Conservation (phyloP, 1,140 invertebrate genomes). For the Bilobella aurantiaca region DNA sequence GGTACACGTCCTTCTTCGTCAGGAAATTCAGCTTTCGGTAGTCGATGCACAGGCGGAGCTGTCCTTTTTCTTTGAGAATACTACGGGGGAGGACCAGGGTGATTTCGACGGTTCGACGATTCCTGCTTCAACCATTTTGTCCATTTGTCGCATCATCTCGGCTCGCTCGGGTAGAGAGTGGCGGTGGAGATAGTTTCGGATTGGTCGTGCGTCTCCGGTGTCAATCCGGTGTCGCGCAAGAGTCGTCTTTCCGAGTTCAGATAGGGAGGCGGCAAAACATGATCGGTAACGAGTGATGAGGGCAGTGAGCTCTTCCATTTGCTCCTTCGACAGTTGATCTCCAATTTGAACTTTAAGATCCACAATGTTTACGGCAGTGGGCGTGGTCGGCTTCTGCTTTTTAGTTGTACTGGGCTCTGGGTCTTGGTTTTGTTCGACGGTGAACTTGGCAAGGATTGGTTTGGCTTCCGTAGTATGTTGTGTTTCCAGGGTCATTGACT, state of each 20-base stretch:
- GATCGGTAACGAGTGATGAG: constrained; percentile 39
- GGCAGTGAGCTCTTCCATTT: constrained; percentile 37
- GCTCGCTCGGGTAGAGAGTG: constrained; percentile 34
- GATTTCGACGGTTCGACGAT: constrained; percentile 40
- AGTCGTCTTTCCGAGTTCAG: neutral
- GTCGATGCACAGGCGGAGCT: constrained; percentile 42
- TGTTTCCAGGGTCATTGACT: no score
- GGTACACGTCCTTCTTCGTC: constrained; percentile 40
- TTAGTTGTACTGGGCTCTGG: no score
- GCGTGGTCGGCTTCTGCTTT: no score
- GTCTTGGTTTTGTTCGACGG: no score
- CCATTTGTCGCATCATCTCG: constrained; percentile 37
- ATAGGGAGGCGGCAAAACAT: constrained; percentile 28
- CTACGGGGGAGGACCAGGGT: constrained; percentile 41
- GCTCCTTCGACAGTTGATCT: neutral
- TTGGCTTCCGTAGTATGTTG: no score
- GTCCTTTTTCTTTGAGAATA: constrained; percentile 43
- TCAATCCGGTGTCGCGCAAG: constrained; percentile 36
- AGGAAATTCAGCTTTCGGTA: constrained; percentile 41
- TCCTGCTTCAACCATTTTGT: constrained; percentile 36
- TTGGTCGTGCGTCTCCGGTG: constrained; percentile 32
- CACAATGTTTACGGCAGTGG: no score
- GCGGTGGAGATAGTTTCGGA: constrained; percentile 35
- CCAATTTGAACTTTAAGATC: neutral
- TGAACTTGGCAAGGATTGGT: no score